These are phyloP conservation scores for Linurgus olivaceus DNA, from an alignment of 2,797 vertebrate species.

Conservation along the genomic window DNA sequence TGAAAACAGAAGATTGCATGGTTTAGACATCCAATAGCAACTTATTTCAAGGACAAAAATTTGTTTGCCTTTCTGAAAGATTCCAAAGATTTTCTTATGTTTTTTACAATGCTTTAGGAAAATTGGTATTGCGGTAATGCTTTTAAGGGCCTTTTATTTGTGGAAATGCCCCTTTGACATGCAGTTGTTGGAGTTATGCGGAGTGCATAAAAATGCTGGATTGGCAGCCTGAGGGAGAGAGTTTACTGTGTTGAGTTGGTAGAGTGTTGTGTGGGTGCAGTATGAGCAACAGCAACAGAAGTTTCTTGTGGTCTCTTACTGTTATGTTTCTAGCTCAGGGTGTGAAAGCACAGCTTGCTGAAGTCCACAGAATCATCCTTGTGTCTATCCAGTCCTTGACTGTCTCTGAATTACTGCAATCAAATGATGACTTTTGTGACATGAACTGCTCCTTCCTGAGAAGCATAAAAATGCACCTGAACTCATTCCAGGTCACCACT, in stretches of 20 bases:
- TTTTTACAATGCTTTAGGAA: neutral
- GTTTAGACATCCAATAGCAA: neutral
- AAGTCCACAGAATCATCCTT: neutral
- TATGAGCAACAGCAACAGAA: neutral
- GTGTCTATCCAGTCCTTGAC: neutral
- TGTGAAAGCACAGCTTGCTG: neutral
- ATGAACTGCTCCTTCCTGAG: neutral
- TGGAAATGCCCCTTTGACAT: neutral
- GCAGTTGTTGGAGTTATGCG: neutral
- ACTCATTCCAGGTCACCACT: neutral
- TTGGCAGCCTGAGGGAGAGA: neutral
- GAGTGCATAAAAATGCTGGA: neutral
- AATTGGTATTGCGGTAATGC: neutral
- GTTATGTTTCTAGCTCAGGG: neutral
- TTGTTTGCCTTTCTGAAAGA: neutral
- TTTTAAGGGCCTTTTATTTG: neutral
- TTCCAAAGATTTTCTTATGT: neutral
- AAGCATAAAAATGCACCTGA: neutral
- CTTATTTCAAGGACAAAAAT: neutral
- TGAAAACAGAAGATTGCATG: constrained; percentile 18
- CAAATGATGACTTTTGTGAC: neutral
- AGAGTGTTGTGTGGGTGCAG: neutral
- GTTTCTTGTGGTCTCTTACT: neutral
- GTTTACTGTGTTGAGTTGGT: neutral
- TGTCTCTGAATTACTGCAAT: neutral